Percentiles rank a stretch among this genome's conserved stretches.
Evolutionary conservation across 2,113 vertebrate species (phyloP).

Genomic region (Rhynchomys soricoides): DNA sequence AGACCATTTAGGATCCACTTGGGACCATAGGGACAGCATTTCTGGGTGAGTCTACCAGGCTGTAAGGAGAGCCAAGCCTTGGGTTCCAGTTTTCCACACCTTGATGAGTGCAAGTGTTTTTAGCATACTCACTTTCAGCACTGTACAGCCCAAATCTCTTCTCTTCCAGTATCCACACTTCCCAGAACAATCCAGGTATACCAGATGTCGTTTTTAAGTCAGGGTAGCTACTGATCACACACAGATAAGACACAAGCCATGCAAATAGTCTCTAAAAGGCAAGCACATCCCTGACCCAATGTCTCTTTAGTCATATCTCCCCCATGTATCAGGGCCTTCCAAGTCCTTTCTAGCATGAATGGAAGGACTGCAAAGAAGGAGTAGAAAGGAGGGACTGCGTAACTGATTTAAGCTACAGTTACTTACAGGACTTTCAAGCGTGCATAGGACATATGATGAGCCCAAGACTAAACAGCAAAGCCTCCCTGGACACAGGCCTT

Average conservation of each 20-base stretch:
- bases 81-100: not conserved
- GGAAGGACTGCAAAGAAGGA: not conserved
- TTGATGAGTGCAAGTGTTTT: not conserved
- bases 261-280: not conserved
- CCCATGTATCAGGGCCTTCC: not conserved
- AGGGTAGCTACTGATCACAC: not conserved
- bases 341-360: not conserved
- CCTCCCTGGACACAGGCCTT: not conserved
- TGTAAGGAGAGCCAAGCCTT: slow-evolving; percentile 47
- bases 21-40: not conserved
- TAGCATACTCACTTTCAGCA: not conserved
- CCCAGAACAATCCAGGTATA: not conserved
- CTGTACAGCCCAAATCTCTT: not conserved
- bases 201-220: not conserved
- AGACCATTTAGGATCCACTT: not conserved
- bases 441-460: no score
- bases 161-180: not conserved
- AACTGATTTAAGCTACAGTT: not conserved
- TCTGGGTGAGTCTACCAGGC: not conserved
- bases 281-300: not conserved
- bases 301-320: not conserved
- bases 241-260: not conserved
- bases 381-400: not conserved
- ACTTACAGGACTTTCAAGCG: not conserved
- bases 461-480: not conserved